A percentile compares a stretch with the other conserved stretches of the same genome.
Evolutionary conservation across 2,113 vertebrate genomes (phyloP).

Genomic region (Physeter macrocephalus): DNA sequence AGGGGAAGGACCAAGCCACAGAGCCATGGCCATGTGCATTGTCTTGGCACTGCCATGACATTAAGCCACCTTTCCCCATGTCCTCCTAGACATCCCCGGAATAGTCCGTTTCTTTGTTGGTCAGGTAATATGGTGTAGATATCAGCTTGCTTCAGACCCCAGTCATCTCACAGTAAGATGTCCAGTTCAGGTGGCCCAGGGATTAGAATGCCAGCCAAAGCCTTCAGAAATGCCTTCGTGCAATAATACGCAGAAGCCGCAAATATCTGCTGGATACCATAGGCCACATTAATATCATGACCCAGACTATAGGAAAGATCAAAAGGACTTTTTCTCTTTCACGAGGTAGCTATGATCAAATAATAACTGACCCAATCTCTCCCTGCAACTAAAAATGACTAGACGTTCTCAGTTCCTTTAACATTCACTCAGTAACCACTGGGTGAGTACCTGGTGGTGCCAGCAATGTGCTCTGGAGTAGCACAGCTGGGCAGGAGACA

Average conservation of each 20-base stretch:
- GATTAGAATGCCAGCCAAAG: not conserved
- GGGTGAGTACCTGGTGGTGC: fast-evolving
- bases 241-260: not conserved
- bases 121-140: not conserved
- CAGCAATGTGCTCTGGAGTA: fast-evolving
- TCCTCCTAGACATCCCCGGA: not conserved
- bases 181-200: not conserved
- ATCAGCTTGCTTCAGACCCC: not conserved
- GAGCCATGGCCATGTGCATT: fast-evolving
- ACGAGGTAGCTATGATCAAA: not conserved
- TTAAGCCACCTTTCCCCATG: not conserved
- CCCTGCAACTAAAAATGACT: not conserved
- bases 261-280: not conserved
- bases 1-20: not conserved
- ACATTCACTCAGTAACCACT: not conserved
- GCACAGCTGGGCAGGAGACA: not conserved
- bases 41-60: not conserved
- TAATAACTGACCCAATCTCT: not conserved
- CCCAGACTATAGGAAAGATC: not conserved
- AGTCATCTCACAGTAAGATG: not conserved
- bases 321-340: not conserved
- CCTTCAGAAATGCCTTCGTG: not conserved
- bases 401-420: not conserved
- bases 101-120: not conserved
- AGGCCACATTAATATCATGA: not conserved